phyloP scores from a whole-genome alignment of 2,113 vertebrate species.

The Menura novaehollandiae region DNA sequence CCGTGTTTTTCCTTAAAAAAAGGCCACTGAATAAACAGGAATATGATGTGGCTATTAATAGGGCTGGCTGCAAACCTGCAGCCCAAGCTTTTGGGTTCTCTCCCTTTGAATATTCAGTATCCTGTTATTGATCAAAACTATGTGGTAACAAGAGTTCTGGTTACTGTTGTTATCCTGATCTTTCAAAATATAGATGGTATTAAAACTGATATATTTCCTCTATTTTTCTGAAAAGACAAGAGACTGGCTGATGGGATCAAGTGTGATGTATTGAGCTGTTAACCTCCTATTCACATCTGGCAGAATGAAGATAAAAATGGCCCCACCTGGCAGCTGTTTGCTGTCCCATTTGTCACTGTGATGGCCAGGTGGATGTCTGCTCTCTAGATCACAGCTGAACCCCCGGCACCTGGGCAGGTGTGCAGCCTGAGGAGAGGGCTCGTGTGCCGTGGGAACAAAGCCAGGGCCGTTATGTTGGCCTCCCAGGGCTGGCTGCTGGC shows the following conservation, averaged over 20 bases:
- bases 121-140: background rate
- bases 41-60: background rate
- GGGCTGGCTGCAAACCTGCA: background rate
- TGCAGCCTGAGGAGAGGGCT: background rate
- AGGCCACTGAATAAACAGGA: background rate
- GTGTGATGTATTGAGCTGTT: background rate
- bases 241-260: background rate
- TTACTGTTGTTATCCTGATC: background rate
- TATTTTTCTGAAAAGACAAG: background rate
- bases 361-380: background rate
- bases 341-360: background rate
- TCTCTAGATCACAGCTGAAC: background rate
- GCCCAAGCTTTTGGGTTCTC: background rate
- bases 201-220: background rate
- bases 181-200: background rate
- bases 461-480: background rate
- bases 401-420: background rate
- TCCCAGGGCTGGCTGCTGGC: background rate
- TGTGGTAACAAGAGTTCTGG: background rate
- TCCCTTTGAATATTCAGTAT: background rate
- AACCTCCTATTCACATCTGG: background rate
- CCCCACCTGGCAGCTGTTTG: background rate
- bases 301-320: background rate
- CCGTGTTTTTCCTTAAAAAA: background rate
- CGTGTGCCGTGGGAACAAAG: rapidly evolving